These are phyloP conservation scores for Scotopteryx bipunctaria DNA, from an alignment of 2,888 invertebrate species.

Conservation along the genomic window DNA sequence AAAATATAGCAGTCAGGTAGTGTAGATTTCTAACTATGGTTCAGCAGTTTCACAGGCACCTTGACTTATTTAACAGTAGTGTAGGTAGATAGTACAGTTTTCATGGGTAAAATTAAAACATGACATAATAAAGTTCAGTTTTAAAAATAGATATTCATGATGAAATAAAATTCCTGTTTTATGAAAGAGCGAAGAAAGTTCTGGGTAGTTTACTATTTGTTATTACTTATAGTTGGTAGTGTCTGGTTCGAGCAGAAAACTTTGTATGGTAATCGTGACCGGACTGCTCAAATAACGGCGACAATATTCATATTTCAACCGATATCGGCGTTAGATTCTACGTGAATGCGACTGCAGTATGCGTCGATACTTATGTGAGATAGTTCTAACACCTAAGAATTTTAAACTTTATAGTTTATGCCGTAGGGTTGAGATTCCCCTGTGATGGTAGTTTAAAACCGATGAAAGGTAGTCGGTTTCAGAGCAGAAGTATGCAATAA, in stretches of 20 bases:
- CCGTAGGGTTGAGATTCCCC: slow-evolving; percentile 15
- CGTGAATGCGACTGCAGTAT: slow-evolving; percentile 48
- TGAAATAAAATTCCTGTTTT: no score
- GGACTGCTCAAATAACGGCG: slow-evolving; percentile 50
- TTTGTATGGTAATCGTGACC: slow-evolving; percentile 53
- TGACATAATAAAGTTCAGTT: no score
- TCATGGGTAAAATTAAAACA: no score
- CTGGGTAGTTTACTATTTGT: slow-evolving; percentile 6
- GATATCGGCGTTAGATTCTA: slow-evolving; percentile 54
- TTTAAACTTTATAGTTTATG: slow-evolving; percentile 15
- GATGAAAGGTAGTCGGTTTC: slow-evolving; percentile 46
- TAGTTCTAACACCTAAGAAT: slow-evolving; percentile 20
- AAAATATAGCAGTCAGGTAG: no score
- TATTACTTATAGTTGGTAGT: slow-evolving; percentile 15
- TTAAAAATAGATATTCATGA: no score
- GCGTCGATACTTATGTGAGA: slow-evolving; percentile 33
- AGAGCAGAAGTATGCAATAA: slow-evolving; percentile 62
- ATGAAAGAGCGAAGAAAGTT: not conserved
- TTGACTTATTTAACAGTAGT: no score
- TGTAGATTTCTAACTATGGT: no score
- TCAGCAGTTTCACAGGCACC: no score
- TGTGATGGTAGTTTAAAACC: slow-evolving; percentile 15
- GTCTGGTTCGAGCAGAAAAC: slow-evolving; percentile 37
- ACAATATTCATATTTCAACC: slow-evolving; percentile 66
- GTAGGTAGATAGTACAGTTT: no score